A percentile compares a stretch with the other conserved stretches of the same genome.
These are phyloP conservation scores for Labrus mixtus DNA, from an alignment of 2,113 vertebrate species.

Conservation along the genomic window DNA sequence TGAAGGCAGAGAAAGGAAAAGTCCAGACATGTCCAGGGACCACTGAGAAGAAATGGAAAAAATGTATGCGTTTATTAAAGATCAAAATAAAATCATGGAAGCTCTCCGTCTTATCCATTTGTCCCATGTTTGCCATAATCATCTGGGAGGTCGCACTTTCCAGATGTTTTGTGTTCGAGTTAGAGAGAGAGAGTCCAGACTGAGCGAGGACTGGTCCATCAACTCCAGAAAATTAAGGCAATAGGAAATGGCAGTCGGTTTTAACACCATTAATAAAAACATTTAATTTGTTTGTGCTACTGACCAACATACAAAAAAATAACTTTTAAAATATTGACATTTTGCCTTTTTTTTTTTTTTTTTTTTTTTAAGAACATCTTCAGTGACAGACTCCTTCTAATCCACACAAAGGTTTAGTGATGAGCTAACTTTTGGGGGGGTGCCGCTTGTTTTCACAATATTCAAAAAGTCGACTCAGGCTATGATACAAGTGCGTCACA, in stretches of 20 bases:
- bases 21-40: constrained; percentile 59
- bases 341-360: constrained; percentile 35
- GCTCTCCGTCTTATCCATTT: constrained; percentile 54
- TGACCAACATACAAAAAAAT: constrained; percentile 82
- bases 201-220: constrained; percentile 60
- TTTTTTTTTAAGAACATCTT: constrained; percentile 62
- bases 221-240: constrained; percentile 84
- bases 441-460: constrained; percentile 58
- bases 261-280: constrained; percentile 77
- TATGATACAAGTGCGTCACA: constrained; percentile 72
- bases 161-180: constrained; percentile 34
- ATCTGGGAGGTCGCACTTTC: constrained; percentile 29
- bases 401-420: constrained; percentile 49
- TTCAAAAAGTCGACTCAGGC: constrained; percentile 63
- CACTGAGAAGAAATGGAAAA: constrained; percentile 65
- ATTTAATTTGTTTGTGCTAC: constrained; percentile 83
- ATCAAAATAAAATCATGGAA: constrained; percentile 76
- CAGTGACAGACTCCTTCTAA: constrained; percentile 43
- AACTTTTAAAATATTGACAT: constrained; percentile 78
- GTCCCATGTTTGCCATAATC: constrained; percentile 43
- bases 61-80: constrained; percentile 72
- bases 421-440: constrained; percentile 55
- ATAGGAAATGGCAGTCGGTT: constrained; percentile 78
- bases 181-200: constrained; percentile 49
- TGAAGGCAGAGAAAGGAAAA: constrained; percentile 59